Evolutionary conservation across 1,140 invertebrate genomes (phyloP).

Genomic region (Chironomus tepperi): DNA sequence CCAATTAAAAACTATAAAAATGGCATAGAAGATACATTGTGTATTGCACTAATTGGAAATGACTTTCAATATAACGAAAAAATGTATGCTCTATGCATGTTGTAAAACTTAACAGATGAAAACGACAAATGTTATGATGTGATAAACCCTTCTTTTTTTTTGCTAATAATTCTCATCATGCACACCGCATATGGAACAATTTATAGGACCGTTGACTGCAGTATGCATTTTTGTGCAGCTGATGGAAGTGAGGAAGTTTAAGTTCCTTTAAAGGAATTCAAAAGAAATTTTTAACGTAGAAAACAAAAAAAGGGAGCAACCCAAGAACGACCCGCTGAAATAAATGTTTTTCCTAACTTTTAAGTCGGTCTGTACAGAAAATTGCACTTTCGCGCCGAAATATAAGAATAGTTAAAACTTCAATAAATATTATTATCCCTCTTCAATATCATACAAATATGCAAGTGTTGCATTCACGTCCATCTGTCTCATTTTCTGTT

Average conservation of each 20-base stretch:
- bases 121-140: slow-evolving; percentile 20
- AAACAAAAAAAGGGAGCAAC: no score
- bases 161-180: slow-evolving; percentile 7
- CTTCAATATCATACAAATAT: neutral
- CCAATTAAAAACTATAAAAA: slow-evolving; percentile 10
- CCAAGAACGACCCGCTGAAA: no score
- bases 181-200: neutral
- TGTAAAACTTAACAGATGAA: neutral
- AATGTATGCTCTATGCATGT: neutral
- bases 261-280: neutral
- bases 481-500: neutral
- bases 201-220: neutral
- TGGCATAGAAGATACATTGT: neutral
- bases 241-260: neutral
- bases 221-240: neutral
- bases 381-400: neutral
- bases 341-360: no score
- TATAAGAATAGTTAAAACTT: neutral
- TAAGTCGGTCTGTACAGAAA: no score
- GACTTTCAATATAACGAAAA: neutral
- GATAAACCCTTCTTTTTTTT: slow-evolving; percentile 16
- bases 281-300: no score
- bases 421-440: slow-evolving; percentile 1
- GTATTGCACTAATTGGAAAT: neutral
- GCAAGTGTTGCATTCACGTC: neutral